Conservation (phyloP, 1,140 invertebrate species). For the Drosophila mojavensis region DNA sequence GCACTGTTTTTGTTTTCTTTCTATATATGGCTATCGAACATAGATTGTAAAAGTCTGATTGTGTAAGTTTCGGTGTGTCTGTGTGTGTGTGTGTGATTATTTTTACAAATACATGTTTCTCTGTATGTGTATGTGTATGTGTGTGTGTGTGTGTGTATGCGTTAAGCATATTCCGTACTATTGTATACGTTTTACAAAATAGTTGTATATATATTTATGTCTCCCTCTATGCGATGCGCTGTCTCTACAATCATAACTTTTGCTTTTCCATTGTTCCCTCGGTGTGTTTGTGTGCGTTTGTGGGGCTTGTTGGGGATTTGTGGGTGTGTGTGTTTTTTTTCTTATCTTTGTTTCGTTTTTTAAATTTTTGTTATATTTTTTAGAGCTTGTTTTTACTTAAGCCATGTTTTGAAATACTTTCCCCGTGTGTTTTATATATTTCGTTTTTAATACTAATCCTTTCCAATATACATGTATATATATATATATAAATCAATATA, state of each 20-base stretch:
- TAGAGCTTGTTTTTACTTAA: too few species aligned
- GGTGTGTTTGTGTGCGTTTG: conserved; percentile 20
- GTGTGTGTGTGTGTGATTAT: conserved; percentile 24
- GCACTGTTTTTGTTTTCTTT: neutral
- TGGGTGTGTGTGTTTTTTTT: neutral
- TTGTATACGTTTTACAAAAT: conserved; percentile 76
- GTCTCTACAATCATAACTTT: conserved; percentile 2
- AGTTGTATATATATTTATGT: conserved; percentile 38
- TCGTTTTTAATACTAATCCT: conserved; percentile 26
- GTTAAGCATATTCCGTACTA: conserved; percentile 51
- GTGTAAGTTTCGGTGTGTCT: conserved; percentile 4
- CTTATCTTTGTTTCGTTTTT: neutral
- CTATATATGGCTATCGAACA: conserved; percentile 28
- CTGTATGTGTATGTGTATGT: conserved; percentile 8
- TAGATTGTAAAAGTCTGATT: conserved; percentile 14
- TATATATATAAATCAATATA: neutral
- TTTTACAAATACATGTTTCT: conserved; percentile 58
- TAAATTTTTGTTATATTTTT: neutral
- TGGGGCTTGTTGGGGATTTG: neutral
- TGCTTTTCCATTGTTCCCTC: conserved; percentile 36
- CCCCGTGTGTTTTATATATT: conserved; percentile 16
- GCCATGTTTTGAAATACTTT: conserved; percentile 30
- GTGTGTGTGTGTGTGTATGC: conserved; percentile 44
- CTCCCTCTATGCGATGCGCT: conserved; percentile 6
- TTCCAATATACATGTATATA: conserved; percentile 6